Percentiles rank a stretch among this genome's conserved stretches.
phyloP scores from a whole-genome alignment of 2,888 invertebrate species.

The Acronicta psi region DNA sequence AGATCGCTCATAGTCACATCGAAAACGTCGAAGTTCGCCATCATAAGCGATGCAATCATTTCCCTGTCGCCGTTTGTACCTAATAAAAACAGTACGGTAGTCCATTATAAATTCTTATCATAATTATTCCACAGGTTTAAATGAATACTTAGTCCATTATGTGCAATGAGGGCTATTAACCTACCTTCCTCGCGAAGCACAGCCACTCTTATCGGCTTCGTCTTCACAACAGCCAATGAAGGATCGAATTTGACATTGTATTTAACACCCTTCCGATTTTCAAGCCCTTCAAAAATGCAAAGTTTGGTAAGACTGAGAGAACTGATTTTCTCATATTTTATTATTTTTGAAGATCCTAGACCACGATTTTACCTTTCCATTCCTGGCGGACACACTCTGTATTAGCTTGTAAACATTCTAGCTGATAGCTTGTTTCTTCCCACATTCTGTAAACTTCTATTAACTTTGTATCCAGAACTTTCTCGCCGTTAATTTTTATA shows the following conservation, averaged over 20 bases:
- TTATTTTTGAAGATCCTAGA: neutral
- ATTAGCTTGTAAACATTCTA: constrained; percentile 96
- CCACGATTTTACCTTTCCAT: constrained; percentile 86
- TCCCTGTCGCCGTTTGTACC: constrained; percentile 98
- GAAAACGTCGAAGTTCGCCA: constrained; percentile 97
- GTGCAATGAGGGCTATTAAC: neutral
- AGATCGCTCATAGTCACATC: constrained; percentile 98
- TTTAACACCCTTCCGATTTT: constrained; percentile 91
- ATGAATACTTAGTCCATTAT: too few relatives aligned
- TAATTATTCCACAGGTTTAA: too few relatives aligned
- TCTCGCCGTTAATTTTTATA: constrained; percentile 89
- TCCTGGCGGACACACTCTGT: constrained; percentile 94
- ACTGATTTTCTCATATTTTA: neutral
- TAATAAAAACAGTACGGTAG: neutral
- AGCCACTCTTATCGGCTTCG: constrained; percentile 92
- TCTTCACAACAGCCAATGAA: constrained; percentile 84
- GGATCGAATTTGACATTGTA: constrained; percentile 93
- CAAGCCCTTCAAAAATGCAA: constrained; percentile 82
- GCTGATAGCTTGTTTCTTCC: constrained; percentile 98
- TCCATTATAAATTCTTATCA: neutral
- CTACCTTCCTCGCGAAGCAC: constrained; percentile 97
- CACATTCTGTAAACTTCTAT: constrained; percentile 94
- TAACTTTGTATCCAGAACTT: constrained; percentile 90
- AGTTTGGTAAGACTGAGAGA: too few relatives aligned
- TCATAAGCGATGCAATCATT: constrained; percentile 96